Evolutionary conservation across 1,140 invertebrate genomes (phyloP), one percentile per base, ranked within the genome.

Genomic region (Hesperophylax magnus): DNA sequence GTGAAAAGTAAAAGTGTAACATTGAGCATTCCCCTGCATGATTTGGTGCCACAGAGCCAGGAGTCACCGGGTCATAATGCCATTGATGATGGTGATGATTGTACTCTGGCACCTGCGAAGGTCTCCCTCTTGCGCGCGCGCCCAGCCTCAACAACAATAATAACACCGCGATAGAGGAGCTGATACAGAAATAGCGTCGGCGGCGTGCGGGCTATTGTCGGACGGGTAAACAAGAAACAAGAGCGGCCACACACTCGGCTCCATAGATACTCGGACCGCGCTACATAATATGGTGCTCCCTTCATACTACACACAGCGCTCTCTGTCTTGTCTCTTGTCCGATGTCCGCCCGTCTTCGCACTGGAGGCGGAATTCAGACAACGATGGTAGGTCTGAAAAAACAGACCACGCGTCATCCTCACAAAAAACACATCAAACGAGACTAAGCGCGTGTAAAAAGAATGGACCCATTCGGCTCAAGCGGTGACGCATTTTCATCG

Each of bases 41-140:
- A 47, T 47, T 47, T 11, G 11, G 39, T 47, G 39, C 39, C 39
- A 14, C 39, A 11, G 39, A 47, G 8, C 24, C 61, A 65, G 61
- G 61, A 65, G 61, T 31, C 61, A 65, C 24, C 61, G 61, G 61
- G 61, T 65, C 61, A 65, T 65, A 34, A 47, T 17, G 65, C 34
- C 65, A 69, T 69, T 47, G 65, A 20, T n/a, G 65, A 47, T 24
- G 61, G 61, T 24, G 61, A 65, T 24, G 61, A n/a, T 27, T 17
- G 56, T n/a, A 58, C 61, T 18, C 63, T 53, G 67, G 67, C 67
- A 71, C 67, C 67, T 53, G 67, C 34, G 67, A 71, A 71, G 67
- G 67, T 71, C 67, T 65, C 67, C 9, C 3, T 17, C 31, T 9
- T 17, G 61, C 61, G 24, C 24, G 24, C 61, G 61, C 61, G 63